Evolutionary conservation across 2,888 invertebrate species (phyloP), one percentile per base, ranked within the genome.

Genomic region (Hemaris fuciformis): DNA sequence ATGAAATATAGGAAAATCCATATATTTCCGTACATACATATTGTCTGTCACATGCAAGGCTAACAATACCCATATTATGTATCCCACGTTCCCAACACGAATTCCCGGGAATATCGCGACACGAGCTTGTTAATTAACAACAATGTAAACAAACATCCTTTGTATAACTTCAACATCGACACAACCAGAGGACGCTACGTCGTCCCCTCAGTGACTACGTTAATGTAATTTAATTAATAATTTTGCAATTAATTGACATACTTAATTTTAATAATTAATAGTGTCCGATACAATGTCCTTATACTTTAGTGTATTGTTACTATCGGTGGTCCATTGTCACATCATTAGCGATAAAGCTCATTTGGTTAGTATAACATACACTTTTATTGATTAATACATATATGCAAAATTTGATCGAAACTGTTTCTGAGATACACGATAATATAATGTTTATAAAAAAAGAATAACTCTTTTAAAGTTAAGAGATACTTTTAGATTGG

Each of bases 361-460:
- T 62, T 64, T 89, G 83, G 89, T 89, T 78, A 81, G 85, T 68
- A 25, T 0, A 22, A 3, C n/a, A n/a, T n/a, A n/a, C n/a, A n/a
- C n/a, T n/a, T n/a, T n/a, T n/a, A n/a, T n/a, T n/a, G n/a, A n/a
- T n/a, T n/a, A n/a, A n/a, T n/a, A n/a, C n/a, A n/a, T n/a, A n/a
- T n/a, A n/a, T n/a, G n/a, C n/a, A n/a, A n/a, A n/a, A n/a, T n/a
- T n/a, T n/a, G n/a, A n/a, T n/a, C n/a, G n/a, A n/a, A n/a, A n/a
- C n/a, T n/a, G n/a, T n/a, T n/a, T n/a, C n/a, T n/a, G n/a, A n/a
- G n/a, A n/a, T n/a, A n/a, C n/a, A n/a, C n/a, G n/a, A n/a, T n/a
- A n/a, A n/a, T n/a, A n/a, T n/a, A n/a, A n/a, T n/a, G n/a, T n/a
- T n/a, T n/a, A n/a, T n/a, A n/a, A n/a, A n/a, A n/a, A n/a, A n/a